These are phyloP conservation scores for Poecilia picta DNA, from an alignment of 2,797 vertebrate genomes.

Conservation along the genomic window DNA sequence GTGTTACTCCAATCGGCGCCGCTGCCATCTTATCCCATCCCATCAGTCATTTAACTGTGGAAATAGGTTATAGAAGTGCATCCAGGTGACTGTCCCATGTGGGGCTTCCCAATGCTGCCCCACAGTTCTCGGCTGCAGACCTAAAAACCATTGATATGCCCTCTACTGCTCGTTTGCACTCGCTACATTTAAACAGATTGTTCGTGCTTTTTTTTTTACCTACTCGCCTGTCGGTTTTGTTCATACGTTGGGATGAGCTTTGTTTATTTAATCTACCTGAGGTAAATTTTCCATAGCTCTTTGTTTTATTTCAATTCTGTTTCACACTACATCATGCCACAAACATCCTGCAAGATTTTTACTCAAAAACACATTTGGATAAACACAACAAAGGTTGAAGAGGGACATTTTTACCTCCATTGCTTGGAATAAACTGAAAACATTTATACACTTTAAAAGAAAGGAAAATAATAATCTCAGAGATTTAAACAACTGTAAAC, in stretches of 20 bases:
- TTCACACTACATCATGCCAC: no score
- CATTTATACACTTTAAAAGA: no score
- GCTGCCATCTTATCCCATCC: conserved; percentile 55
- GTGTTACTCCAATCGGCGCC: conserved; percentile 38
- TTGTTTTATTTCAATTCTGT: no score
- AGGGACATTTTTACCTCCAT: no score
- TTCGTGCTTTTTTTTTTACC: background rate
- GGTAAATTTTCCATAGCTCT: conserved; percentile 2
- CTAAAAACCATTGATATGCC: conserved; percentile 14
- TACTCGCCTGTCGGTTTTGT: background rate
- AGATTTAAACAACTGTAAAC: no score
- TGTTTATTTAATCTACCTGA: background rate
- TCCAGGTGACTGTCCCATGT: conserved; percentile 55
- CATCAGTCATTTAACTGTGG: conserved; percentile 65
- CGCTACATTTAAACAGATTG: background rate
- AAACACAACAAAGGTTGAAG: no score
- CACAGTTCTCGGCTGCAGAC: conserved; percentile 21
- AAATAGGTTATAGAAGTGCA: conserved; percentile 60
- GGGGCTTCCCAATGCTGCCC: conserved; percentile 36
- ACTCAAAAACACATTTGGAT: no score
- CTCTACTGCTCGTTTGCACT: background rate
- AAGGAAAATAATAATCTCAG: no score
- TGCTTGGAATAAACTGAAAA: no score
- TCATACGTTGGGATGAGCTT: conserved; percentile 3
- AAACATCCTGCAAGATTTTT: no score